Evolutionary conservation across 1,140 invertebrate genomes (phyloP), one percentile per base, ranked within the genome.

Genomic region (Lepeophtheirus salmonis): DNA sequence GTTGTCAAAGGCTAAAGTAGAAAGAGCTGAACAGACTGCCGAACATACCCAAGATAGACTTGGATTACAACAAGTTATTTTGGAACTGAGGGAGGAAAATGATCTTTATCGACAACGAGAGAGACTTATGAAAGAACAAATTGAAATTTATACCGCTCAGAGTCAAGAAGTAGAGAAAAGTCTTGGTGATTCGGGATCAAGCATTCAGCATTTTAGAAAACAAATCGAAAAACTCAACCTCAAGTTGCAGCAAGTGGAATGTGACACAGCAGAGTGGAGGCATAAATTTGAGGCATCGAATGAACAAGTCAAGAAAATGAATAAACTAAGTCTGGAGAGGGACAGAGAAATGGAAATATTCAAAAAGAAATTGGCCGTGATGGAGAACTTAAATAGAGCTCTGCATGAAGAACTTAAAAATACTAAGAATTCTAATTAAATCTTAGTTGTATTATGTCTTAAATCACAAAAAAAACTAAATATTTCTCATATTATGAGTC

Each of bases 291-390:
- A 57, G 26, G 23, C 22, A 17, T 26, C 23, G 3, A 57, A 57
- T 18, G 55, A 57, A 14, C 22, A 26, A 17, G 55, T 57, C n/a
- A 57, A 57, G 55, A 57, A 30, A 57, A 57, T 57, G 55, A 57
- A 57, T 25, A 26, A 17, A n/a, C 16, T 25, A 14, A 30, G 17
- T 17, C 17, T 41, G 26, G 55, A 57, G 23, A 17, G 23, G 1
- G 55, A 57, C 16, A 26, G 26, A 48, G 55, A 57, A 30, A 14
- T 57, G 23, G 55, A 57, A 21, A 48, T 25, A 23, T 16, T 41
- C 30, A 57, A 57, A 25, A 57, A 57, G 26, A 57, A 57, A 21
- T 20, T 57, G 23, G 26, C 23, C 17, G 26, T 23, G n/a, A 57
- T 57, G 55, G 55, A 57, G 55, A 57, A 57, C 14, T 20, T 57